Evolutionary conservation across 2,113 vertebrate genomes (phyloP), one percentile per base, ranked within the genome.

Genomic region (Entomyzon cyanotis): DNA sequence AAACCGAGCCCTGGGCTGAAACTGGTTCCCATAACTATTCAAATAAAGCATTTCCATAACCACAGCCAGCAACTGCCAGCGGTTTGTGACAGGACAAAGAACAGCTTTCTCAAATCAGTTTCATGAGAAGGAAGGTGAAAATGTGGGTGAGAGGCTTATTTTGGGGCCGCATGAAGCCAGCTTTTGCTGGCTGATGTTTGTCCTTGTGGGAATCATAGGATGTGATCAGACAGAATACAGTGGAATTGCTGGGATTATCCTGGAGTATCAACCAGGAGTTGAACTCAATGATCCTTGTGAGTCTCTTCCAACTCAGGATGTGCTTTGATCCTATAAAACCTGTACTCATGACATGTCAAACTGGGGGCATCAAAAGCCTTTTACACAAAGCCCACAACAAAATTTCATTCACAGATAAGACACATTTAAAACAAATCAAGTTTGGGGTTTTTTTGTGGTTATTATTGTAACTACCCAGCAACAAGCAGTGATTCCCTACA

Each of bases 211-310:
- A 63, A 10, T 33, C 7, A 0, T 2, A 7, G 47, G 56, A n/a
- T 55, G 35, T 6, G 56, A 35, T 69, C 56, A 19, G n/a, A 27
- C 5, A 14, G 71, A 23, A 56, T 3, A 3, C 2, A 0, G 4
- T 60, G 70, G 69, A 62, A 47, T 31, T 53, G 30, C 18, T 55
- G 41, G 79, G 71, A 22, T 19, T 35, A 41, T 41, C n/a, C 53
- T 62, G n/a, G 31, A n/a, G n/a, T n/a, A n/a, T 55, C 87, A 69
- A 47, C 31, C 79, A 47, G 55, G 41, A 35, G 14, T 0, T 53
- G 69, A 24, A 47, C 53, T 31, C 0, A 0, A 21, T 12, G 7
- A 41, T 19, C 55, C n/a, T 12, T 19, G 55, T 23, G 63, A 23
- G 53, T 22, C 41, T 41, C 41, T 62, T 42, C n/a, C 63, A 83